phyloP scores from a whole-genome alignment of 2,113 vertebrate species.

The Callithrix jacchus region DNA sequence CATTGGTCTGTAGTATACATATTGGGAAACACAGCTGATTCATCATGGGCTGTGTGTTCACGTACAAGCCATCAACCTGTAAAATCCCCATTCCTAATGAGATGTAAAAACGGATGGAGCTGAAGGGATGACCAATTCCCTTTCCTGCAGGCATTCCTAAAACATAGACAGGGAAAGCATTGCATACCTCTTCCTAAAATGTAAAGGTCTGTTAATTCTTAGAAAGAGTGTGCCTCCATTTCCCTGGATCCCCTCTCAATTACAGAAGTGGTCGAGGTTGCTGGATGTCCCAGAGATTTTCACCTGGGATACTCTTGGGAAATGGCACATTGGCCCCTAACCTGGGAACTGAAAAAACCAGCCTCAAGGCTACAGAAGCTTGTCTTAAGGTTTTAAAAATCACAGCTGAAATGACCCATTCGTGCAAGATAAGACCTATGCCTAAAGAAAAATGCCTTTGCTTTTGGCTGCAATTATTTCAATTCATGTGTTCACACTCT shows the following conservation, averaged over 20 bases:
- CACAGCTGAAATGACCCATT: slow-evolving; percentile 51
- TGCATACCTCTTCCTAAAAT: neutral
- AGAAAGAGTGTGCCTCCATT: neutral
- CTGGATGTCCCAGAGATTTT: neutral
- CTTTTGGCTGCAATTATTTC: slow-evolving; percentile 68
- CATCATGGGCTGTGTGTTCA: neutral
- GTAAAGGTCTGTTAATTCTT: neutral
- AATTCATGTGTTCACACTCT: slow-evolving; percentile 41
- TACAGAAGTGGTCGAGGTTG: neutral
- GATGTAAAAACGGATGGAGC: neutral
- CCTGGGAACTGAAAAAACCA: slow-evolving; percentile 1
- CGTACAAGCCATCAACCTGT: neutral
- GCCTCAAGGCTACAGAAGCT: slow-evolving; percentile 24
- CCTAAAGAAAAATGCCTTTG: slow-evolving; percentile 55
- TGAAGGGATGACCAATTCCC: neutral
- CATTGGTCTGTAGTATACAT: neutral
- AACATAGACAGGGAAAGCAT: neutral
- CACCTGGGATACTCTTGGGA: neutral
- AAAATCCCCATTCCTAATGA: neutral
- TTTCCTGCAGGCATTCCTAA: neutral
- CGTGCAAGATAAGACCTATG: slow-evolving; percentile 41
- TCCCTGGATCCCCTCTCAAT: neutral
- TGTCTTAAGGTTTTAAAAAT: slow-evolving; percentile 66
- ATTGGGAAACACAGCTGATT: neutral
- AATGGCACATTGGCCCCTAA: neutral